phyloP scores from a whole-genome alignment of 2,888 invertebrate genomes.

The Eumacrocentrus americanus region DNA sequence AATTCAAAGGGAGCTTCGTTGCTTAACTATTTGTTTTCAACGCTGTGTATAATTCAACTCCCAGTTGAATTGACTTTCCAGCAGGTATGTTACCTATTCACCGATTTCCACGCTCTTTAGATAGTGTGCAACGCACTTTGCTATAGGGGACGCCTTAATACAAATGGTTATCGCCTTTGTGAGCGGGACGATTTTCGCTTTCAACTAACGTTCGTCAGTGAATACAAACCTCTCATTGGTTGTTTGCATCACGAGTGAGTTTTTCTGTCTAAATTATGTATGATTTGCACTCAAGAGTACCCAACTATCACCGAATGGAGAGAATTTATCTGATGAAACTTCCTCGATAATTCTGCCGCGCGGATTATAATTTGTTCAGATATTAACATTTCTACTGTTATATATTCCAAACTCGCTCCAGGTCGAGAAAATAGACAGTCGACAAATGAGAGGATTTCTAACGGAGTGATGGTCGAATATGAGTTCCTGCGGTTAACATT shows the following conservation, averaged over 20 bases:
- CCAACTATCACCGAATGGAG: too few species aligned
- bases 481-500: not conserved
- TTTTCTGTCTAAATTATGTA: too few species aligned
- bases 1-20: too few species aligned
- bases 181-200: constrained; percentile 2
- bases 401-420: not conserved
- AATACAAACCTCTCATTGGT: too few species aligned
- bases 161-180: constrained; percentile 10
- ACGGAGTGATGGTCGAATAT: not conserved
- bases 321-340: too few species aligned
- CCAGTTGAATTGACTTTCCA: constrained; percentile 39
- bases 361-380: not conserved
- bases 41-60: constrained; percentile 30
- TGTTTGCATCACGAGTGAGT: too few species aligned
- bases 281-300: too few species aligned
- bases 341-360: too few species aligned
- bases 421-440: not conserved
- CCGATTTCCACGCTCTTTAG: too few species aligned
- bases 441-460: not conserved
- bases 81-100: too few species aligned
- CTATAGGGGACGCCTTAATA: constrained; percentile 12
- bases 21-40: constrained; percentile 42
- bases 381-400: not conserved
- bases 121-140: too few species aligned
- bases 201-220: not conserved